Conservation (phyloP, 2,888 invertebrate genomes). For the Nasonia oneida region DNA sequence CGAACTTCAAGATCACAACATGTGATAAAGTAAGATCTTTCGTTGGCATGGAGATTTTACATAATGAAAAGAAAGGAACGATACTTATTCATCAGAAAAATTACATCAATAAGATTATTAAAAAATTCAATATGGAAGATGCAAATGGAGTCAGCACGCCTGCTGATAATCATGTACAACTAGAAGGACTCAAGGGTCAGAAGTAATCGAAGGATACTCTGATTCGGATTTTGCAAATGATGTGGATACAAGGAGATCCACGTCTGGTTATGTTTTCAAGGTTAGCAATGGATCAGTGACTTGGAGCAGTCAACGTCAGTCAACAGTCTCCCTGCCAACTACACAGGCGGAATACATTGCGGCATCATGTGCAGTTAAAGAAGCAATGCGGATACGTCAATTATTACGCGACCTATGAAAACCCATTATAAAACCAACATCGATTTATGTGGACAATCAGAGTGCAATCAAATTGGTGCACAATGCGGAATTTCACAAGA, state of each 20-base stretch:
- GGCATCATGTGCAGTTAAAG: not conserved
- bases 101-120: constrained; percentile 20
- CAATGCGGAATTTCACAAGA: not conserved
- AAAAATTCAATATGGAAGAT: constrained; percentile 22
- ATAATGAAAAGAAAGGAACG: not conserved
- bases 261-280: constrained; percentile 20
- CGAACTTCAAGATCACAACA: not conserved
- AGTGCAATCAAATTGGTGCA: not conserved
- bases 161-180: not conserved
- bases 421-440: not conserved
- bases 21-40: not conserved
- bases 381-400: not conserved
- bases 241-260: constrained; percentile 3
- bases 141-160: constrained; percentile 22
- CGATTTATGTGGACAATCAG: not conserved
- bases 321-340: not conserved
- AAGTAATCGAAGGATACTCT: not conserved
- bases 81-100: not conserved
- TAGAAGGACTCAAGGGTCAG: not conserved
- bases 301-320: not conserved
- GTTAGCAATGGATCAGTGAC: not conserved
- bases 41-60: not conserved
- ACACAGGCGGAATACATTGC: not conserved
- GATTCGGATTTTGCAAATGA: constrained; percentile 26
- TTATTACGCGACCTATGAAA: not conserved